Base-by-base conservation (phyloP, 2,797 vertebrate genomes). In the Anabacerthia variegaticeps region DNA sequence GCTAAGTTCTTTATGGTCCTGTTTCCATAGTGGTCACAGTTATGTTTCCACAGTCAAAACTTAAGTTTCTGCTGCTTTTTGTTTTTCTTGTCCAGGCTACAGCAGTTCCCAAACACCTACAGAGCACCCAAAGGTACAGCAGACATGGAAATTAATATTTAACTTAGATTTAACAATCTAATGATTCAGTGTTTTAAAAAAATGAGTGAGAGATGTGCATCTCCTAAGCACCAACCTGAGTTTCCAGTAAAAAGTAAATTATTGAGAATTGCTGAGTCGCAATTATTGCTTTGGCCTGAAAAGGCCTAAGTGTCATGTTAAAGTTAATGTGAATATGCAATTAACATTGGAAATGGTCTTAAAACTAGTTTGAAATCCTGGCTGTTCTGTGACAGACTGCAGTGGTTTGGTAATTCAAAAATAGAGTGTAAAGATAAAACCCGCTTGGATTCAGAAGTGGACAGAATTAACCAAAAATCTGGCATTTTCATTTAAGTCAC, bases 1-100 rank as follows among this genome's bases (percentile, higher is more conserved):
- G 0, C 9, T 7, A 39, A 76, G 32, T 23, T 46, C 7, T 55
- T 48, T 80, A 0, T 0, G 1, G 11, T 26, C 13, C 10, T n/a
- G 13, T 32, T 54, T 44, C 51, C 36, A 30, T n/a, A 9, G 2
- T 5, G 15, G 63, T 37, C 37, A 37, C 37, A 37, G 37, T 37
- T 10, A 37, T 37, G 11, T 37, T 37, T 37, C 37, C 37, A 10
- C 11, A 37, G 37, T 37, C 37, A 37, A 28, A 87, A 8, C 26
- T 67, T 34, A 10, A 24, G 14, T 85, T 79, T 36, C 62, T 63
- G 65, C 58, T 58, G 30, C 46, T 46, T 69, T 76, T 41, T 43
- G n/a, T 7, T 26, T 63, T 54, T 76, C 58, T 74, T 9, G 2
- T 27, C 23, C n/a, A 14, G 32, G 23, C 49, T 36, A 26, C 46